Base-by-base conservation (phyloP, 2,113 vertebrate genomes). In the Protobothrops mucrosquamatus region DNA sequence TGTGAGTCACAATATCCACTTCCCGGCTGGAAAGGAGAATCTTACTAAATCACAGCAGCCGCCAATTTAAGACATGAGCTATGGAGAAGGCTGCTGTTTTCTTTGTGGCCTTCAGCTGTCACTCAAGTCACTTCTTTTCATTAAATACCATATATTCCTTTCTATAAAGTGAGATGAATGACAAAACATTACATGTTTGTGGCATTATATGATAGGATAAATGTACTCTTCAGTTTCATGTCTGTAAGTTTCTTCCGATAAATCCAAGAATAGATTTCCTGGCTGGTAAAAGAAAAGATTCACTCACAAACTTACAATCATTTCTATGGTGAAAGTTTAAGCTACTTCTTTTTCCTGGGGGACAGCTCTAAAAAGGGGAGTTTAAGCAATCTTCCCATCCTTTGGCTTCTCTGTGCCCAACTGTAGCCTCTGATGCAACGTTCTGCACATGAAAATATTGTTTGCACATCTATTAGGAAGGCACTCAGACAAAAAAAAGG, bases 81-180 rank as follows among this genome's bases (percentile, higher is more conserved):
- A 97, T 94, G 95, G 95, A 93, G 74, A 81, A 97, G 95, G 95
- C 89, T 88, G 96, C 96, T 97, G 97, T 98, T 98, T 98, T 97
- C 98, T 98, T 96, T 97, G 95, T 94, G 95, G 96, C 97, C 98
- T 98, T 98, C 96, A 98, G 97, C 97, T 98, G 98, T 98, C 98
- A 98, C 96, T 98, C 98, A 99, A 97, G 95, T 91, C 94, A 93
- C 94, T 91, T 88, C 91, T 97, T 98, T 98, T 98, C 98, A 98
- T 98, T 98, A 98, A 97, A 97, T 96, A 97, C 96, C 97, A 95
- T 97, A 93, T 95, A 96, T 93, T 92, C 91, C 81, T 92, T 92
- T 93, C 88, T 88, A 93, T 54, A 88, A 89, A 95, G 61, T 22
- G 34, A 81, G 88, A 91, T 86, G 91, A 89, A 92, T 95, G 92